Evolutionary conservation across 1,140 invertebrate species (phyloP).

Genomic region (Drosophila parabipectinata): DNA sequence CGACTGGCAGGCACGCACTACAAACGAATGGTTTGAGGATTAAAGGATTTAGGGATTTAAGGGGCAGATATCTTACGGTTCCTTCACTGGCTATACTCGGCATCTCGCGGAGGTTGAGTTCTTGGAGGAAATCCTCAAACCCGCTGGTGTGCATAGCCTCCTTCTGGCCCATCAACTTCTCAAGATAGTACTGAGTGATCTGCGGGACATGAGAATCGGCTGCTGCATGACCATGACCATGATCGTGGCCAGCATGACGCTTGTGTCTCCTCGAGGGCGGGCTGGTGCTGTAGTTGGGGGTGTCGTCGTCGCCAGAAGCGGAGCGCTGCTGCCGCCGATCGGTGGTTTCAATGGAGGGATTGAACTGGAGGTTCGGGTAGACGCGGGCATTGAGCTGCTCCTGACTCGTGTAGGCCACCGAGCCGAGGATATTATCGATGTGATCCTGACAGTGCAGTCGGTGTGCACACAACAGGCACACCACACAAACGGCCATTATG

Average conservation of each 20-base stretch:
- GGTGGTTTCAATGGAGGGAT: slow-evolving; percentile 77
- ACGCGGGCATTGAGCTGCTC: slow-evolving; percentile 64
- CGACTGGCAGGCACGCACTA: slow-evolving; percentile 57
- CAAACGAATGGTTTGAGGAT: slow-evolving; percentile 40
- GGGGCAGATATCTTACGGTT: slow-evolving; percentile 81
- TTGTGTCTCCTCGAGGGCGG: slow-evolving; percentile 68
- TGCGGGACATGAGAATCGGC: slow-evolving; percentile 43
- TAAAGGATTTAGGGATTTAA: background rate
- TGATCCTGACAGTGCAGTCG: slow-evolving; percentile 89
- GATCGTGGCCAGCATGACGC: slow-evolving; percentile 68
- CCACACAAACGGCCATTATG: slow-evolving; percentile 90
- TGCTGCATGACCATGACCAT: background rate
- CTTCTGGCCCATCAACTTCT: slow-evolving; percentile 85
- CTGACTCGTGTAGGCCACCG: slow-evolving; percentile 35
- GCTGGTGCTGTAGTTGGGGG: slow-evolving; percentile 70
- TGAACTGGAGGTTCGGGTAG: slow-evolving; percentile 48
- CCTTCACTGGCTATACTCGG: slow-evolving; percentile 84
- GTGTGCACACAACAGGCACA: slow-evolving; percentile 90
- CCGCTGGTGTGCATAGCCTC: slow-evolving; percentile 40
- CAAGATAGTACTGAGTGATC: slow-evolving; percentile 80
- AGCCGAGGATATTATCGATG: slow-evolving; percentile 62
- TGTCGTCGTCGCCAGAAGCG: slow-evolving; percentile 60
- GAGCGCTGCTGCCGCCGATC: slow-evolving; percentile 57
- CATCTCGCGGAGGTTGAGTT: slow-evolving; percentile 86
- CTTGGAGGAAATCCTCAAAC: slow-evolving; percentile 88